Evolutionary conservation across 2,113 vertebrate genomes (phyloP), one percentile per base, ranked within the genome.

Genomic region (Nannobrachium achirus): DNA sequence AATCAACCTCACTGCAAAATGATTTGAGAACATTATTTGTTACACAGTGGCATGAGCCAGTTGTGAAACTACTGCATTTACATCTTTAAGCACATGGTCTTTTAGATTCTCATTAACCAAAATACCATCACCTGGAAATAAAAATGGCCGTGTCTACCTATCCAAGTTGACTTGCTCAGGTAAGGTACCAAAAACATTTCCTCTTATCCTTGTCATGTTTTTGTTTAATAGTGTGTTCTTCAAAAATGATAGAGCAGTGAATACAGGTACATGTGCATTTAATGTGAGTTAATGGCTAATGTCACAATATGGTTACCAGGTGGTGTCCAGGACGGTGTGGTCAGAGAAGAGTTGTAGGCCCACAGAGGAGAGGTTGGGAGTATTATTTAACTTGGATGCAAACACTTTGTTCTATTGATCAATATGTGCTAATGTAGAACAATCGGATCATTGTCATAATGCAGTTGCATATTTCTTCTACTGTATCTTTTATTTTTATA

Each of bases 91-190:
- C 13, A 14, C 4, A 10, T 0, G 59, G 55, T 58, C 8, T 15
- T 2, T 38, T 52, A 58, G 56, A 40, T 38, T 18, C 25, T 60
- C 75, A 89, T 90, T 66, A 82, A 66, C 46, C 55, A 20, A 84
- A 87, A 68, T 84, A 76, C 6, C 8, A n/a, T 71, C 87, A 89
- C 63, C 87, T 90, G 87, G 58, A 49, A 61, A 56, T 18, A 59
- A 66, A 76, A 56, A 38, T 18, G 6, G 71, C 39, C 9, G 53
- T 16, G 0, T 20, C 25, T 56, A 25, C 10, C 6, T 39, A 56
- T 72, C 20, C 55, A 66, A 1, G 51, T 20, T 19, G n/a, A 6
- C 5, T 61, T 56, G 9, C 19, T 71, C 49, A 73, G 66, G 64
- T 71, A 41, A 82, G 68, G 38, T 7, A 18, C 11, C 38, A 19